A percentile compares a stretch with the other conserved stretches of the same genome.
Evolutionary conservation across 2,797 vertebrate genomes (phyloP).

Genomic region (Channallabes apus): DNA sequence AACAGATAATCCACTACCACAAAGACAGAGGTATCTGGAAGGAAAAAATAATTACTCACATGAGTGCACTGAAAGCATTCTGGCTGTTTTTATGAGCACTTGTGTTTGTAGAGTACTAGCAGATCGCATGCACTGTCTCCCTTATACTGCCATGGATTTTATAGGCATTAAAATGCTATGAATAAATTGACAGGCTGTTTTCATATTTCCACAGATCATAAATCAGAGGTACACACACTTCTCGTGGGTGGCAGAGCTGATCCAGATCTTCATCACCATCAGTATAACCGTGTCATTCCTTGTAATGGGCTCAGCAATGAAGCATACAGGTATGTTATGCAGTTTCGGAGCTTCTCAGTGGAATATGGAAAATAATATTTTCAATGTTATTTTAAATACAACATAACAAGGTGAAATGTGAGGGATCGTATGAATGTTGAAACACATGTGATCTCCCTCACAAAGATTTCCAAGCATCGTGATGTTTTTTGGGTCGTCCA

Average conservation of each 20-base stretch:
- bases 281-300: conserved; percentile 74
- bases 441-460: not conserved
- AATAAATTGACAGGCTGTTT: conserved; percentile 28
- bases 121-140: not conserved
- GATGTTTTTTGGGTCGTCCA: not conserved
- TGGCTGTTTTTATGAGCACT: conserved; percentile 13
- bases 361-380: not conserved
- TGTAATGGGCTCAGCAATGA: conserved; percentile 76
- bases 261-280: conserved; percentile 74
- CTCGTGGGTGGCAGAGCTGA: conserved; percentile 71
- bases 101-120: conserved; percentile 18
- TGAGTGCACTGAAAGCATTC: conserved; percentile 23
- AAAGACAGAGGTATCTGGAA: conserved; percentile 23
- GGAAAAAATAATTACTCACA: conserved; percentile 10
- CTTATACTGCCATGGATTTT: conserved; percentile 9
- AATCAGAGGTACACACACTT: conserved; percentile 65
- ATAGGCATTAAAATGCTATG: conserved; percentile 19
- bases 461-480: not conserved
- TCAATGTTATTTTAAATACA: not conserved
- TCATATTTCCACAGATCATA: conserved; percentile 65
- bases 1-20: conserved; percentile 19
- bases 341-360: not conserved
- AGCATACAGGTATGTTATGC: conserved; percentile 65
- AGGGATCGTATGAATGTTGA: not conserved
- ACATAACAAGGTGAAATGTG: not conserved